A percentile compares a stretch with the other conserved stretches of the same genome.
Evolutionary conservation across 2,113 vertebrate species (phyloP).

Genomic region (Pedetes capensis): DNA sequence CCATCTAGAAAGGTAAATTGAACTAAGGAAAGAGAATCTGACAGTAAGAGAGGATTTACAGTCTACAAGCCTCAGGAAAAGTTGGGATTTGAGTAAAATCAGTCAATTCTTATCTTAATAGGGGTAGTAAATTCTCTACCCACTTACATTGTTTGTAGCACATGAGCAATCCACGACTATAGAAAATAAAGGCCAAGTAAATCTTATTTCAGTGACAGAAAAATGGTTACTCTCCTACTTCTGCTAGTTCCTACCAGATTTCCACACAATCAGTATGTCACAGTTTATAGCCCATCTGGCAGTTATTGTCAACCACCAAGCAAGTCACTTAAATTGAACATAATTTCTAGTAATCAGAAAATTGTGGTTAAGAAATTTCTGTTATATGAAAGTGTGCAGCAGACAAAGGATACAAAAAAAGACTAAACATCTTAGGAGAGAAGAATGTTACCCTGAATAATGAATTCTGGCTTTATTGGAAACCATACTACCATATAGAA

Average conservation of each 20-base stretch:
- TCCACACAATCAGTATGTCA: not conserved
- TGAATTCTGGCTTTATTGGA: not conserved
- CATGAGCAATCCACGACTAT: not conserved
- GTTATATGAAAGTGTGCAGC: not conserved
- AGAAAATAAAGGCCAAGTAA: not conserved
- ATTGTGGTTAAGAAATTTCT: not conserved
- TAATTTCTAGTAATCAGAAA: not conserved
- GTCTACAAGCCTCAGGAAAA: not conserved
- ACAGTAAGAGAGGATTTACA: not conserved
- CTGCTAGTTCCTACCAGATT: not conserved
- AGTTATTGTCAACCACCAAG: not conserved
- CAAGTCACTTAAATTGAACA: not conserved
- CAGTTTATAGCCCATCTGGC: not conserved
- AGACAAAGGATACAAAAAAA: constrained; percentile 20
- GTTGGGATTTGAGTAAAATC: not conserved
- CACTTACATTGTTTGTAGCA: not conserved
- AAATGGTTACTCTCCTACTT: not conserved
- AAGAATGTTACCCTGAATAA: not conserved
- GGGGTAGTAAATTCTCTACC: not conserved
- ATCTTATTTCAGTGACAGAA: not conserved
- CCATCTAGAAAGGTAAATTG: not conserved
- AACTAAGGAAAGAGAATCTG: not conserved
- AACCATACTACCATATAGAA: not conserved
- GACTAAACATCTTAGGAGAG: not conserved
- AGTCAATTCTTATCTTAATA: not conserved